Conservation (phyloP, 2,888 invertebrate genomes). For the Luperina nickerlii region DNA sequence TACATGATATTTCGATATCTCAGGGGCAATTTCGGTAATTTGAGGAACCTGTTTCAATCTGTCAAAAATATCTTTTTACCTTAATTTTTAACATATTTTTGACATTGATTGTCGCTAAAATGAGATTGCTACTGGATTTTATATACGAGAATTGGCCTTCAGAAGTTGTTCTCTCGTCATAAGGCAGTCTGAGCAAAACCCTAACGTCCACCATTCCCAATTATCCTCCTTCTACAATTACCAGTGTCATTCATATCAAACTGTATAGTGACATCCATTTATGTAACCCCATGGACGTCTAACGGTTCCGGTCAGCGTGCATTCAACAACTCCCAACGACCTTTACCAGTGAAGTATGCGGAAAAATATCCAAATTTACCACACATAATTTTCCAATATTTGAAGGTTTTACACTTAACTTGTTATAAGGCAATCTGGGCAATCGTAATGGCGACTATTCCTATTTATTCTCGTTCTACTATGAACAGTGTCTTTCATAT, state of each 20-base stretch:
- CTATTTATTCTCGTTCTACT: not conserved
- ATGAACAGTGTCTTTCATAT: not conserved
- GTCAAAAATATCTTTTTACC: too few species aligned
- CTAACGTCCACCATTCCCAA: not conserved
- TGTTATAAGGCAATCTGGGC: too few species aligned
- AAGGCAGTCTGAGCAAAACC: not conserved
- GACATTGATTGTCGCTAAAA: not conserved
- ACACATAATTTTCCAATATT: not conserved
- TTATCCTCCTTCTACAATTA: not conserved
- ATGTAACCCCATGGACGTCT: conserved; percentile 1
- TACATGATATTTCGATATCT: not conserved
- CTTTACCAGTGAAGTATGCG: conserved; percentile 22
- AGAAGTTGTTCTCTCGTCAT: not conserved
- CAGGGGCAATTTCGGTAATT: not conserved
- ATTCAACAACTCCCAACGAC: conserved; percentile 34
- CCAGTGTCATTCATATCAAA: not conserved
- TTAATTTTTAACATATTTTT: not conserved
- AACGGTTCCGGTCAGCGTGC: not conserved
- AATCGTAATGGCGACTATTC: not conserved
- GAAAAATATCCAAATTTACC: not conserved
- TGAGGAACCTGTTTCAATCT: not conserved
- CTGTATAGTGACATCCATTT: not conserved
- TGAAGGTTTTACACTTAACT: not conserved
- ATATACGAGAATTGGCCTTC: too few species aligned
- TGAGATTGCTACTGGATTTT: not conserved